phyloP scores from a whole-genome alignment of 53 echinoderm and acorn worm species.

The Astropecten irregularis region DNA sequence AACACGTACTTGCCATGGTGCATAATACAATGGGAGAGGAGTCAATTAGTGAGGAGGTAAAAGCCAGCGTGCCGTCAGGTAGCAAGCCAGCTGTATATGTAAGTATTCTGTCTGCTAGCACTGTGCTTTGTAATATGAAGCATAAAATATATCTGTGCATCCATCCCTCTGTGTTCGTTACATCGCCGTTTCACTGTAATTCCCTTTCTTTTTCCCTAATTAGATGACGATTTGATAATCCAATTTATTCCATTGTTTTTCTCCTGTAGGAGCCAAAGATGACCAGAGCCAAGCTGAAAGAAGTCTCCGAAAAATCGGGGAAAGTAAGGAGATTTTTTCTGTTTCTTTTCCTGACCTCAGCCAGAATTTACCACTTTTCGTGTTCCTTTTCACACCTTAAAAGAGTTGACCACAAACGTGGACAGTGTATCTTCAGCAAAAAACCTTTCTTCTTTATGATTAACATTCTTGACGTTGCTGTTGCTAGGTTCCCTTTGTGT shows the following conservation, averaged over 20 bases:
- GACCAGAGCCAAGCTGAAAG: constrained; percentile 93
- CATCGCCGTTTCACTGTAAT: too few species aligned
- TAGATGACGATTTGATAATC: too few species aligned
- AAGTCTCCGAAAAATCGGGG: constrained; percentile 82
- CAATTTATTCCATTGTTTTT: too few species aligned
- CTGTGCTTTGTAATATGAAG: too few species aligned
- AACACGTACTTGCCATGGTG: constrained; percentile 90
- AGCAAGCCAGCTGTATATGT: constrained; percentile 20
- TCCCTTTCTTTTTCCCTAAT: too few species aligned
- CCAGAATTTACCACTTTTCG: not conserved
- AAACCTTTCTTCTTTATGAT: not conserved
- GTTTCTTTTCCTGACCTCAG: not conserved
- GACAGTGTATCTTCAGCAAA: too few species aligned
- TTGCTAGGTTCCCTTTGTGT: constrained; percentile 78
- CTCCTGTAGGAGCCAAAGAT: constrained; percentile 77
- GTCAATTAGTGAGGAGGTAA: not conserved
- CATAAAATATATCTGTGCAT: too few species aligned
- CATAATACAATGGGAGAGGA: constrained; percentile 78
- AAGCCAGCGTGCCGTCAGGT: not conserved
- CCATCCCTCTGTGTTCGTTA: too few species aligned
- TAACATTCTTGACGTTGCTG: not conserved
- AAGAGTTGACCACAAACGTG: too few species aligned
- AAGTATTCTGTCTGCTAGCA: too few species aligned
- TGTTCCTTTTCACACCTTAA: too few species aligned
- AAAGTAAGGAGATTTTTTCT: constrained; percentile 51